phyloP scores from a whole-genome alignment of 2,797 vertebrate genomes.

The Fistularia tabacaria region DNA sequence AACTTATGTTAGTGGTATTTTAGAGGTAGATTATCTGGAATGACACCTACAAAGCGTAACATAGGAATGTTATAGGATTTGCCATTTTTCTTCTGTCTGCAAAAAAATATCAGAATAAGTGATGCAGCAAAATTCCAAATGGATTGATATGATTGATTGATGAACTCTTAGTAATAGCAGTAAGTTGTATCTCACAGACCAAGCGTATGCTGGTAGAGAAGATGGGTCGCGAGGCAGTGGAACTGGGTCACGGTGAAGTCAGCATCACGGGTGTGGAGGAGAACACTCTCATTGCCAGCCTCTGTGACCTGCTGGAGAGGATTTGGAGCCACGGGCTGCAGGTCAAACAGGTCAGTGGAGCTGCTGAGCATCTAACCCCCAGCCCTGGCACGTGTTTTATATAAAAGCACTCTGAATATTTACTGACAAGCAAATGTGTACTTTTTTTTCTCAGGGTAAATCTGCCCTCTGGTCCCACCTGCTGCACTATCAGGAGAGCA shows the following conservation, averaged over 20 bases:
- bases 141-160: too few species aligned
- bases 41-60: too few species aligned
- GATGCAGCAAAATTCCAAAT: not conserved
- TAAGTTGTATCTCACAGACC: constrained; percentile 72
- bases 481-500: constrained; percentile 93
- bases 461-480: constrained; percentile 98
- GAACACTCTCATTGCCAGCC: constrained; percentile 95
- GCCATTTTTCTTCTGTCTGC: not conserved
- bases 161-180: not conserved
- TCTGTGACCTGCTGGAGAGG: constrained; percentile 95
- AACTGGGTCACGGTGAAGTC: constrained; percentile 95
- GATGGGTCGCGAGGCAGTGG: constrained; percentile 97
- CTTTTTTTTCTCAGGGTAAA: constrained; percentile 81
- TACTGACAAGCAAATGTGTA: not conserved
- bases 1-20: too few species aligned
- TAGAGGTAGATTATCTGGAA: too few species aligned
- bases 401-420: not conserved
- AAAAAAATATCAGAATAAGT: not conserved
- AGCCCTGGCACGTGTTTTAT: not conserved
- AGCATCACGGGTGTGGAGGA: constrained; percentile 98
- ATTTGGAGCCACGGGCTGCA: constrained; percentile 99
- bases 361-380: not conserved
- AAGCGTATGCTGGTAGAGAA: constrained; percentile 99
- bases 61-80: not conserved
- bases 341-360: constrained; percentile 89